Evolutionary conservation across 2,797 vertebrate genomes (phyloP), one percentile per base, ranked within the genome.

Genomic region (Petrocephalus schoutedeni): DNA sequence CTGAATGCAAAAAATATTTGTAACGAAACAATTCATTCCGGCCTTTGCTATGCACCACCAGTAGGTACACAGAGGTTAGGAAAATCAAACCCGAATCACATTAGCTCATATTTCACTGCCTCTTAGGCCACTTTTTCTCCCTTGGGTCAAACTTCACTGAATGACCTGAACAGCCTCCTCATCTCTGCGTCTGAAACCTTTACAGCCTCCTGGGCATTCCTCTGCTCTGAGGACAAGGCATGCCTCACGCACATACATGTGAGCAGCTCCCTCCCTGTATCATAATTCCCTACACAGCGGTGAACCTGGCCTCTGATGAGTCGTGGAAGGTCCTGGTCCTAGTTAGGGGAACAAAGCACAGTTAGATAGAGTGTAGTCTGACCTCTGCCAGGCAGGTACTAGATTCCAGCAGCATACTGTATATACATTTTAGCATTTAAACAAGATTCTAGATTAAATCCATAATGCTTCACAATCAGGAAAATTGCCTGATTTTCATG

Each of bases 271-370:
- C 90, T 96, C 89, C 95, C 92, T 88, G 92, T 89, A 85, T 99
- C 96, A 49, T 97, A 99, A 93, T 96, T 98, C 53, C 98, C 98
- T 91, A 99, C 93, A 90, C 97, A 98, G 61, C 98, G 96, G 91
- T 98, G 97, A 88, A 97, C 94, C 92, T 96, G 97, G 86, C 98
- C 98, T 91, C 98, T 96, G 91, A 98, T 98, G 90, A 99, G 95
- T 91, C 97, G 96, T 86, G 97, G 97, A 88, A 99, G 95, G 41
- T 95, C 94, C 59, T 95, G 95, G 90, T 99, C 98, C 98, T 99
- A 93, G 91, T 91, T 82, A 89, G 89, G 21, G 85, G 80, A 56
- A 89, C 67, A n/a, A 21, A 64, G 36, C 58, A 28, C 16, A 21
- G 23, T 8, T 10, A 59, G 16, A 88, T 53, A 12, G 83, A 3